Percentiles rank a stretch among this genome's conserved stretches.
phyloP scores from a whole-genome alignment of 2,888 invertebrate species.

The Drymonia ruficornis region DNA sequence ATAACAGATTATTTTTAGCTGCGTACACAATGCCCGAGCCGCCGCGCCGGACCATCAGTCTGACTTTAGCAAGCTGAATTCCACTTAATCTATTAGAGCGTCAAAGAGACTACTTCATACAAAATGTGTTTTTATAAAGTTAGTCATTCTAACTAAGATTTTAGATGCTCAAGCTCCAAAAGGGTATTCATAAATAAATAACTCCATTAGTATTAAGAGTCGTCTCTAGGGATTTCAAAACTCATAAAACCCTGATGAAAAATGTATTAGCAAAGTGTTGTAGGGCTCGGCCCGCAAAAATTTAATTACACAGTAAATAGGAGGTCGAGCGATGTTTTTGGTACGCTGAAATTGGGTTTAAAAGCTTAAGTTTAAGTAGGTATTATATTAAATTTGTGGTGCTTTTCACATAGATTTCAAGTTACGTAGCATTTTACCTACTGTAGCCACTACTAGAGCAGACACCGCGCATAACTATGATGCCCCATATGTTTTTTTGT shows the following conservation, averaged over 20 bases:
- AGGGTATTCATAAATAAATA: slow-evolving; percentile 5
- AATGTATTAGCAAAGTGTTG: slow-evolving; percentile 44
- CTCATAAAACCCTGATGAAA: slow-evolving; percentile 41
- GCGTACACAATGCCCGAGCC: too few relatives aligned
- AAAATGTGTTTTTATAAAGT: neutral
- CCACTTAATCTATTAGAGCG: too few relatives aligned
- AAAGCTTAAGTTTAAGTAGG: slow-evolving; percentile 12
- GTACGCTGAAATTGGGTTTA: slow-evolving; percentile 24
- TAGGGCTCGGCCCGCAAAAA: slow-evolving; percentile 37
- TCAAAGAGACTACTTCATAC: neutral
- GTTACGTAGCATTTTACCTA: neutral
- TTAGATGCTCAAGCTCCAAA: neutral
- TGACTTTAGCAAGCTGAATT: too few relatives aligned
- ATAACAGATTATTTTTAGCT: too few relatives aligned
- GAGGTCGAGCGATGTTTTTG: slow-evolving; percentile 27
- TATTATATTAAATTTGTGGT: slow-evolving; percentile 3
- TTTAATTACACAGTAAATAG: slow-evolving; percentile 41
- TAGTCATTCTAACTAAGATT: too few relatives aligned
- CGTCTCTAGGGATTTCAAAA: slow-evolving; percentile 23
- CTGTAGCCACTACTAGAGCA: too few relatives aligned
- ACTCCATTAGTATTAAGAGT: slow-evolving; percentile 10
- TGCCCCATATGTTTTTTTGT: too few relatives aligned
- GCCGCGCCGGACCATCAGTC: too few relatives aligned
- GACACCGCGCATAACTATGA: too few relatives aligned
- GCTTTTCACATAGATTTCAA: neutral